These are phyloP conservation scores for Aricia artaxerxes DNA, from an alignment of 2,888 invertebrate species.

Conservation along the genomic window DNA sequence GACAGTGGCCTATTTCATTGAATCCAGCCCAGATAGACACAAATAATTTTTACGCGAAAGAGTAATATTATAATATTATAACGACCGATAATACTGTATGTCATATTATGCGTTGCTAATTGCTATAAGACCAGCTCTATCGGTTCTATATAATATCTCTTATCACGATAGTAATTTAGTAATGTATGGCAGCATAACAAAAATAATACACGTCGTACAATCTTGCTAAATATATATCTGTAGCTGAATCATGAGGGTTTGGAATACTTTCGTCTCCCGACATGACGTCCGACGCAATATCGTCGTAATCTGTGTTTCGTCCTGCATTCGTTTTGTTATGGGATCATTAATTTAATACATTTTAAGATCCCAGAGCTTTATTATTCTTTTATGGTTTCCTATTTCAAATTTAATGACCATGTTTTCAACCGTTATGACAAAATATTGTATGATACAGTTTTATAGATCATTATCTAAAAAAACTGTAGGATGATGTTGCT, in stretches of 20 bases:
- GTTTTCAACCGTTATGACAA: background rate
- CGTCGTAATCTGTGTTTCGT: slow-evolving; percentile 6
- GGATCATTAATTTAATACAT: background rate
- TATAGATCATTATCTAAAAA: too few species aligned
- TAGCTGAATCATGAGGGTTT: background rate
- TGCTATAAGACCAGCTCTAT: too few species aligned
- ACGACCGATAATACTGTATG: too few species aligned
- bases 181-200: background rate
- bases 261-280: slow-evolving; percentile 4
- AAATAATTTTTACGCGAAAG: too few species aligned
- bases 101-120: too few species aligned
- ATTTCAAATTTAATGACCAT: background rate
- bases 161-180: background rate
- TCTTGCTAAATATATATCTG: background rate
- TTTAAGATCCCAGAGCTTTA: background rate
- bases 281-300: slow-evolving; percentile 1
- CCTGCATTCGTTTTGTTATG: slow-evolving; percentile 1
- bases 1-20: too few species aligned
- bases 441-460: too few species aligned
- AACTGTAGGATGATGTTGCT: too few species aligned
- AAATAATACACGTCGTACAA: background rate
- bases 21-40: too few species aligned
- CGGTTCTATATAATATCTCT: background rate
- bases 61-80: too few species aligned
- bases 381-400: background rate